Conservation (phyloP, 2,797 vertebrate species). For the Muraenolepis orangiensis region DNA sequence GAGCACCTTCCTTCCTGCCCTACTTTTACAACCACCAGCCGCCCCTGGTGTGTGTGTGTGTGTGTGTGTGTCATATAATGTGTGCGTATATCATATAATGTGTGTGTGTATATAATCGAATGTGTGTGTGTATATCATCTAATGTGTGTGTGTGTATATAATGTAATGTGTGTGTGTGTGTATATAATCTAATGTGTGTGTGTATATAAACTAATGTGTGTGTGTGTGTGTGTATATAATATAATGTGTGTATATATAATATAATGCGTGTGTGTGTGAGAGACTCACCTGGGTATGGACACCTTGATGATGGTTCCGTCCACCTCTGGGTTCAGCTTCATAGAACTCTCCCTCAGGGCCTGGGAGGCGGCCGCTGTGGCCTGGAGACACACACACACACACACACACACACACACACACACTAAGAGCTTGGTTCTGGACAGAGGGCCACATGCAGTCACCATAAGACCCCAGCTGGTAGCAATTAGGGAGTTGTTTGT, state of each 20-base stretch:
- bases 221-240: neutral
- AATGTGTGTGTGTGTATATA: neutral
- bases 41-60: too few species aligned
- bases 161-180: neutral
- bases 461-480: conserved; percentile 61
- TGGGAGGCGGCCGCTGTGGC: conserved; percentile 83
- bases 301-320: conserved; percentile 91
- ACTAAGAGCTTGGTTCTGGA: conserved; percentile 18
- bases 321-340: conserved; percentile 96
- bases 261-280: conserved; percentile 2
- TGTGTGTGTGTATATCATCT: too few species aligned
- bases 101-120: neutral
- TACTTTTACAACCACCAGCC: too few species aligned
- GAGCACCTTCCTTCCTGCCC: too few species aligned
- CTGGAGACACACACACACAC: conserved; percentile 76
- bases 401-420: conserved; percentile 57
- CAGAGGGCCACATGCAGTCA: conserved; percentile 57
- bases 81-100: too few species aligned
- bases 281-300: conserved; percentile 91
- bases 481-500: conserved; percentile 60
- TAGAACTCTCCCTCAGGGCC: conserved; percentile 90
- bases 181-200: neutral
- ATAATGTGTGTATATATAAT: neutral
- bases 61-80: too few species aligned
- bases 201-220: neutral